phyloP scores from a whole-genome alignment of 2,797 vertebrate genomes.

The Lithobates sylvaticus region DNA sequence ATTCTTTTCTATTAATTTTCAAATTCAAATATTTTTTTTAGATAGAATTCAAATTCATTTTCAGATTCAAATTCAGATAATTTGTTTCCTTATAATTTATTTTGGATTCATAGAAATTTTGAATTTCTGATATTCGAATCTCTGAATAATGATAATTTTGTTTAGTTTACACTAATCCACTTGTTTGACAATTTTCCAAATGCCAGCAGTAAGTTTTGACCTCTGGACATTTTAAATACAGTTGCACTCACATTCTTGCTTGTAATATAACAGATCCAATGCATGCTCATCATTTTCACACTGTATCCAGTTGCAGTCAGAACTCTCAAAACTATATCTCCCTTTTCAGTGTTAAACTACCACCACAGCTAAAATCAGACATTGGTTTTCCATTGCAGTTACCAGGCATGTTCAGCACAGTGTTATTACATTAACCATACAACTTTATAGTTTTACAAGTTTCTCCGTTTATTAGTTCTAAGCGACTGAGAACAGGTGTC shows the following conservation, averaged over 20 bases:
- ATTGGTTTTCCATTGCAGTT: neutral
- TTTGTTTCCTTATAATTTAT: too few species aligned
- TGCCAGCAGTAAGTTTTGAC: neutral
- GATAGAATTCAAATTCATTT: too few species aligned
- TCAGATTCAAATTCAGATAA: too few species aligned
- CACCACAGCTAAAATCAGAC: neutral
- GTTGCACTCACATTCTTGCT: neutral
- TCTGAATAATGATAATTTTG: too few species aligned
- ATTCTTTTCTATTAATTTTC: too few species aligned
- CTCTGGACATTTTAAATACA: neutral
- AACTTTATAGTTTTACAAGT: slow-evolving; percentile 5
- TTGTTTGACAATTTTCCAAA: neutral
- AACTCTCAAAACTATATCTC: neutral
- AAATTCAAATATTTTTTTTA: too few species aligned
- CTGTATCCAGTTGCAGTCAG: neutral
- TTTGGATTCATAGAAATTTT: too few species aligned
- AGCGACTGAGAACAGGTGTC: neutral
- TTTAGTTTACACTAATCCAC: neutral
- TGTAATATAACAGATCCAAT: neutral
- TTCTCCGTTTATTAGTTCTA: slow-evolving; percentile 3
- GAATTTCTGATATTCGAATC: too few species aligned
- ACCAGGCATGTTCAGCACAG: neutral
- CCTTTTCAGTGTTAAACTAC: neutral
- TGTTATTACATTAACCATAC: neutral
- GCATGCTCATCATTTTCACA: neutral